Conservation (phyloP, 2,113 vertebrate genomes). For the Geococcyx californianus region DNA sequence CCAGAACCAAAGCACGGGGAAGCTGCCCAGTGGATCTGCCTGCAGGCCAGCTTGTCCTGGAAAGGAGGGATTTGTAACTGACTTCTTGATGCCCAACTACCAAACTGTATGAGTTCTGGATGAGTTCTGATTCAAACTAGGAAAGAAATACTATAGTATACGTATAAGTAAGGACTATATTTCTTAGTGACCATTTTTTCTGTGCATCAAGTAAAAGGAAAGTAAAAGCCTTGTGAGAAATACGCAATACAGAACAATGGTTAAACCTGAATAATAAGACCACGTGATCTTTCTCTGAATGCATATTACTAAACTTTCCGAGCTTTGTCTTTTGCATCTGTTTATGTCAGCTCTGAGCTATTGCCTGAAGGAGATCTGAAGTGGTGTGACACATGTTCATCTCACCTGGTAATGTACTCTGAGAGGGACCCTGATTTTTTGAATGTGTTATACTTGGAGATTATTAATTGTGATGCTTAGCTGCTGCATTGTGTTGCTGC, state of each 20-base stretch:
- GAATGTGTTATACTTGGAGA: slow-evolving; percentile 12
- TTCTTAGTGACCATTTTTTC: background rate
- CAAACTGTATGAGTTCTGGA: background rate
- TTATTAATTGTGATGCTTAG: slow-evolving; percentile 58
- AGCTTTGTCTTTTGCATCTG: slow-evolving; percentile 44
- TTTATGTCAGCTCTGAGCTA: slow-evolving; percentile 64
- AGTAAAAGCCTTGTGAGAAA: background rate
- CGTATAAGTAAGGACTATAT: background rate
- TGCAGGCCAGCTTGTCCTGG: background rate
- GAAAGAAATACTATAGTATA: background rate
- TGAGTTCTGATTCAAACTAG: rapidly evolving
- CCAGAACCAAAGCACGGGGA: background rate
- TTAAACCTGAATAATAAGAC: background rate
- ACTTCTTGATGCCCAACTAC: background rate
- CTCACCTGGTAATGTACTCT: slow-evolving; percentile 59
- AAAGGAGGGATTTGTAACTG: background rate
- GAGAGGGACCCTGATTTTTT: slow-evolving; percentile 26
- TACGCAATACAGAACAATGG: background rate
- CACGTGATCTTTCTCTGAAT: background rate
- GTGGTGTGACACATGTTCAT: slow-evolving; percentile 48
- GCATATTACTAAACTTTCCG: background rate
- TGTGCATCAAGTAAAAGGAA: background rate
- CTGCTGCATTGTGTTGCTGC: slow-evolving; percentile 56
- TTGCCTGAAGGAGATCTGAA: slow-evolving; percentile 43
- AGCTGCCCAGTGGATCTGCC: background rate